phyloP scores from a whole-genome alignment of 2,113 vertebrate genomes.

The Charadrius vociferus region DNA sequence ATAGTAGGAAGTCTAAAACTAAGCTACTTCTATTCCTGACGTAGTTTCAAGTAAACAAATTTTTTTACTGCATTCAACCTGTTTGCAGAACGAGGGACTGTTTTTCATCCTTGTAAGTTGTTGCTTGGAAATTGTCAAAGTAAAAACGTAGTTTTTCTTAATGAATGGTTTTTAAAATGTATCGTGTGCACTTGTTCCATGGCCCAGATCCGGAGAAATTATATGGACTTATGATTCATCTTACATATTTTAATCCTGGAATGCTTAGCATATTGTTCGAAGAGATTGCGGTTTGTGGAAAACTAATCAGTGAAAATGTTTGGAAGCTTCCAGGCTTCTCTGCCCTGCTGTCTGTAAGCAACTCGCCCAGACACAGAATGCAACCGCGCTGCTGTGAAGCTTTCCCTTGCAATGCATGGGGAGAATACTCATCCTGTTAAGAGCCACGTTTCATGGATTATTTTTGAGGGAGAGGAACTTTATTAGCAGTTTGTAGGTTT shows the following conservation, averaged over 20 bases:
- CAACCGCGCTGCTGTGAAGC: not conserved
- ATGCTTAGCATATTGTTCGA: not conserved
- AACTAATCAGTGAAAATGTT: not conserved
- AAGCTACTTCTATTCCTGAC: not conserved
- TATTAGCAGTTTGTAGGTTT: not conserved
- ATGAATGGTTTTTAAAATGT: not conserved
- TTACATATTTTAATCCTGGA: not conserved
- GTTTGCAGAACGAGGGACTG: not conserved
- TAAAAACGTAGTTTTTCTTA: not conserved
- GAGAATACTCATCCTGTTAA: not conserved
- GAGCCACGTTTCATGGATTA: accelerated
- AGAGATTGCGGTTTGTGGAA: not conserved
- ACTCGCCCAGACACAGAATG: not conserved
- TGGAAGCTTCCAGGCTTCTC: not conserved
- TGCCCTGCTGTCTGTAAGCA: not conserved
- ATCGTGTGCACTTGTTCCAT: not conserved
- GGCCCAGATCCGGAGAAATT: not conserved
- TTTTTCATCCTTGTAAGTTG: not conserved
- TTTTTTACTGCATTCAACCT: not conserved
- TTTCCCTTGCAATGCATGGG: not conserved
- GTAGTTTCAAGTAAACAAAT: not conserved
- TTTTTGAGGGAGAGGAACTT: not conserved
- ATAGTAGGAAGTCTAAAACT: not conserved
- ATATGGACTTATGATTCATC: not conserved
- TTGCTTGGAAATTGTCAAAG: not conserved